Conservation (phyloP, 1,140 invertebrate genomes). For the Sarcophaga bullata region DNA sequence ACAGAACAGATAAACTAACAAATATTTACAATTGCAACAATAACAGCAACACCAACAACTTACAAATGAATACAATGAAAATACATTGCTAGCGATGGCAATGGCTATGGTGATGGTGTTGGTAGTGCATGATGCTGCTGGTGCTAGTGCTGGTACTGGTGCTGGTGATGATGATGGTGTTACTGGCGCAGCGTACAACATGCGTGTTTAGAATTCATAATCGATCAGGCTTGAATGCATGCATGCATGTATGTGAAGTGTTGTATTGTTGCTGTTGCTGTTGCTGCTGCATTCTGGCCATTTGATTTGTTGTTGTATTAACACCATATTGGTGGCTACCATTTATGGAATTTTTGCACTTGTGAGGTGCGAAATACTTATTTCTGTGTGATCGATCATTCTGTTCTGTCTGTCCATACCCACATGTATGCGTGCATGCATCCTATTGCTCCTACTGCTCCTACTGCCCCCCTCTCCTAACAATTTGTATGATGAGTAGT, state of each 20-base stretch:
- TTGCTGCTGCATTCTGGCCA: neutral
- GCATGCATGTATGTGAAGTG: neutral
- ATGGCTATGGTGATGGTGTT: too few relatives aligned
- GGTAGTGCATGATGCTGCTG: neutral
- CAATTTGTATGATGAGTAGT: neutral
- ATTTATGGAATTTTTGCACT: conserved; percentile 36
- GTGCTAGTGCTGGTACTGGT: neutral
- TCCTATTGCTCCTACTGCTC: neutral
- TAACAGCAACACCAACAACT: too few relatives aligned
- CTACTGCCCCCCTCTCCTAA: neutral
- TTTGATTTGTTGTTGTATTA: neutral
- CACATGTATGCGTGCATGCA: neutral
- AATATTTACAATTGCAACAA: too few relatives aligned
- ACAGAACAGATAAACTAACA: too few relatives aligned
- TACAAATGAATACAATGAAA: too few relatives aligned
- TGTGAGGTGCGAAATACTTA: conserved; percentile 40
- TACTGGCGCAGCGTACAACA: conserved; percentile 40
- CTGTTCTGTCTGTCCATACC: neutral
- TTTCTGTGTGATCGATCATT: neutral
- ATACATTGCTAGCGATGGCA: conserved; percentile 15
- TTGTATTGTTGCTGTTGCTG: neutral
- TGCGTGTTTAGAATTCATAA: conserved; percentile 46
- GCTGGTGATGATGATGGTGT: conserved; percentile 19
- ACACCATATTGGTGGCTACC: conserved; percentile 15
- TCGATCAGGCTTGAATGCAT: conserved; percentile 36